Evolutionary conservation across 2,113 vertebrate genomes (phyloP).

Genomic region (Lathamus discolor): DNA sequence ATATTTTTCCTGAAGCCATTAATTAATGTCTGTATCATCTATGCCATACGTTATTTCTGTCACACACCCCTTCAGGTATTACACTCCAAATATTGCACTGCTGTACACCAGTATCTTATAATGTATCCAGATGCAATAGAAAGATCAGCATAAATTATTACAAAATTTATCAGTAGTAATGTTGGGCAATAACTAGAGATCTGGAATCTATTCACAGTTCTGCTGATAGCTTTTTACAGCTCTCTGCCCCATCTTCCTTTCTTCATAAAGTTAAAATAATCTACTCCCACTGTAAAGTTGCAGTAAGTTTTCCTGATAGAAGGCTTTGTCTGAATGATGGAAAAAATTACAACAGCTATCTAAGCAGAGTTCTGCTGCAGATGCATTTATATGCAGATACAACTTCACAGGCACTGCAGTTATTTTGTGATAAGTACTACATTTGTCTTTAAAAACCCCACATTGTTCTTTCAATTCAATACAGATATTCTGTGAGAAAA

Average conservation of each 20-base stretch:
- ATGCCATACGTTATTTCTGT: not conserved
- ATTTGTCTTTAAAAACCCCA: not conserved
- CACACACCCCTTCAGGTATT: not conserved
- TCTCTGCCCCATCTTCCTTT: not conserved
- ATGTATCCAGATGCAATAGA: not conserved
- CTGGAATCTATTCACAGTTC: not conserved
- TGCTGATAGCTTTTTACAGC: not conserved
- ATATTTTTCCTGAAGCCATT: not conserved
- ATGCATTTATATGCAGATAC: not conserved
- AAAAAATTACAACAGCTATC: not conserved
- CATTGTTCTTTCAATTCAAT: not conserved
- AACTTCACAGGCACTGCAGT: not conserved
- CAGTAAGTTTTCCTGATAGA: not conserved
- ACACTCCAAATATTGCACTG: not conserved
- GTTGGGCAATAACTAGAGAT: not conserved
- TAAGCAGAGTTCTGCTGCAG: not conserved
- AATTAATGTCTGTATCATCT: not conserved
- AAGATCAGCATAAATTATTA: not conserved
- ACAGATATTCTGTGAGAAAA: not conserved
- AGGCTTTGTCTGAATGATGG: not conserved
- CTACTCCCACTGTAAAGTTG: not conserved
- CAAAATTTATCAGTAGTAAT: not conserved
- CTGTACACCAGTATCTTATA: not conserved
- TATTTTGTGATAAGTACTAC: not conserved
- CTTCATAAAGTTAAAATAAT: not conserved